Evolutionary conservation across 2,888 invertebrate species (phyloP).

Genomic region (Rhamphomyia laevipes): DNA sequence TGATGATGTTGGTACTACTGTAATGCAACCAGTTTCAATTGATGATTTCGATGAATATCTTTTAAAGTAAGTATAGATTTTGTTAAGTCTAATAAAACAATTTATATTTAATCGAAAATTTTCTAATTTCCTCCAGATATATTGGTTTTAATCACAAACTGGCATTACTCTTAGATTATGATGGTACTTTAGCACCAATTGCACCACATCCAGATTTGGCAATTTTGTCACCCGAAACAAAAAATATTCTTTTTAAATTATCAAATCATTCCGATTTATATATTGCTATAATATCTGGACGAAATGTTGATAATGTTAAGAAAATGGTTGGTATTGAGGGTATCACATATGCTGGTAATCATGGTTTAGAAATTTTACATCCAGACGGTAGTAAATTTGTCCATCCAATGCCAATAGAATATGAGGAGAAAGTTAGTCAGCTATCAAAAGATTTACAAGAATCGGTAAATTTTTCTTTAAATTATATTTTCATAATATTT

Average conservation of each 20-base stretch:
- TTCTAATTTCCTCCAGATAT: constrained; percentile 46
- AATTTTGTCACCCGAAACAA: constrained; percentile 73
- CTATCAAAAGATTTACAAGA: constrained; percentile 71
- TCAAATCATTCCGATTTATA: constrained; percentile 78
- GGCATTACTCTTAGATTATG: constrained; percentile 74
- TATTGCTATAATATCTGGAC: constrained; percentile 75
- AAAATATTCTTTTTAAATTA: constrained; percentile 67
- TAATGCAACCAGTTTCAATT: constrained; percentile 80
- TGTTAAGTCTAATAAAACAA: neutral
- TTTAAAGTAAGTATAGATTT: constrained; percentile 53
- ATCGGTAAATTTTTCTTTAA: constrained; percentile 41
- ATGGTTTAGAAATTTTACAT: constrained; percentile 77
- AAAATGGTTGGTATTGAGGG: constrained; percentile 85
- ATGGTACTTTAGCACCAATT: constrained; percentile 79
- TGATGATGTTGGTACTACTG: constrained; percentile 71
- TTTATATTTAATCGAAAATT: neutral
- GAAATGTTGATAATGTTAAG: constrained; percentile 78
- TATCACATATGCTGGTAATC: constrained; percentile 83
- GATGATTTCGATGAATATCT: constrained; percentile 85
- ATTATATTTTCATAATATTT: too few species aligned
- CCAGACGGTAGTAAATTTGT: constrained; percentile 85
- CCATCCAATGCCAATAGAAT: constrained; percentile 80
- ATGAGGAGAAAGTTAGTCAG: constrained; percentile 65
- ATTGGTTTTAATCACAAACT: constrained; percentile 77
- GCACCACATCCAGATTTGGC: constrained; percentile 84